phyloP scores from a whole-genome alignment of 2,113 vertebrate genomes.

The Amphiprion percula region DNA sequence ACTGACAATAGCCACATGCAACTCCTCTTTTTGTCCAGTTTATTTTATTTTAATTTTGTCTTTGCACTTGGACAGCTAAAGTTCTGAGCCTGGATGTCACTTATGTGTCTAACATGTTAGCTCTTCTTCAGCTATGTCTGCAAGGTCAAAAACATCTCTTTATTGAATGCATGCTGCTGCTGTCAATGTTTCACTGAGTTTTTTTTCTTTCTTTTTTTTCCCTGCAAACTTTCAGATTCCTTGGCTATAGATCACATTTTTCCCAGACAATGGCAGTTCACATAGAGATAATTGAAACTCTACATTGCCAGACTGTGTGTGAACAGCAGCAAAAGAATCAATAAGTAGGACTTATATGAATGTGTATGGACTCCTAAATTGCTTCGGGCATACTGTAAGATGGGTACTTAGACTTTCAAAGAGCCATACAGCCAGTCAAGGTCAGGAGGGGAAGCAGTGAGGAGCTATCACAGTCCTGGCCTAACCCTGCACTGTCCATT shows the following conservation, averaged over 20 bases:
- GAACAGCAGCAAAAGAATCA: slow-evolving; percentile 76
- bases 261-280: slow-evolving; percentile 73
- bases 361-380: slow-evolving; percentile 78
- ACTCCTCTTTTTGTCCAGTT: slow-evolving; percentile 49
- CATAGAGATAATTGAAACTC: slow-evolving; percentile 76
- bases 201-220: slow-evolving; percentile 28
- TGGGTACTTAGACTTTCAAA: slow-evolving; percentile 82
- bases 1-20: slow-evolving; percentile 40
- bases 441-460: slow-evolving; percentile 72
- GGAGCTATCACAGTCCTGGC: slow-evolving; percentile 61
- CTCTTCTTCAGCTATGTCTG: slow-evolving; percentile 14
- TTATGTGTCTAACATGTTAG: slow-evolving; percentile 17
- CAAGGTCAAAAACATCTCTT: slow-evolving; percentile 48
- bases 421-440: slow-evolving; percentile 80
- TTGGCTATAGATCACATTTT: slow-evolving; percentile 72
- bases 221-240: slow-evolving; percentile 50
- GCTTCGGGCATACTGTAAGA: slow-evolving; percentile 77
- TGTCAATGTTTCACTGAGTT: slow-evolving; percentile 29
- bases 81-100: slow-evolving; percentile 1
- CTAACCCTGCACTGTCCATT: slow-evolving; percentile 74
- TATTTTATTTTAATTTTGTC: slow-evolving; percentile 31
- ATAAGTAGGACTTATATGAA: slow-evolving; percentile 78
- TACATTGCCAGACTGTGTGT: slow-evolving; percentile 73
- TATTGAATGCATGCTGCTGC: slow-evolving; percentile 22
- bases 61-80: slow-evolving; percentile 1